Base-by-base conservation (phyloP, 1,140 invertebrate species). In the Ladona fulva region DNA sequence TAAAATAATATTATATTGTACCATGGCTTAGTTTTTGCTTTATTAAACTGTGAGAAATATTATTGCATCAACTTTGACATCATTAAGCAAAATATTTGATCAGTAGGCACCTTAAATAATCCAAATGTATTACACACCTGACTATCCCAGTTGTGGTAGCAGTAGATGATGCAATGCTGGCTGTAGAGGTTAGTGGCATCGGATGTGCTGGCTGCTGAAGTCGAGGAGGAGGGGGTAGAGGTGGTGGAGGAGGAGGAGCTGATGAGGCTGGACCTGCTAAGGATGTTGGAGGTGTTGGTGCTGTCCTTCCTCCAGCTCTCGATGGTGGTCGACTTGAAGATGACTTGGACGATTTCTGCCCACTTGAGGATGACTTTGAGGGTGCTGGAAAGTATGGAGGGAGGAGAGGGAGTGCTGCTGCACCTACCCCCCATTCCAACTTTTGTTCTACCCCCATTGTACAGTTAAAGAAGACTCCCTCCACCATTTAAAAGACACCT, bases 371-470 rank as follows among this genome's bases (percentile, higher is more conserved):
- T 66, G 52, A 66, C 52, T 66, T 66, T 16, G 52, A 66, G 52
- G 52, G 52, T 66, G n/a, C 52, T 66, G 52, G 52, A 66, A 66
- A 66, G 12, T 66, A 66, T 12, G 52, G 52, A 66, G 52, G 52
- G 52, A 66, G 3, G 52, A 66, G 52, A 66, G 52, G 52, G 52
- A 66, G 52, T 66, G 52, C 52, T 66, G 52, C 52, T 66, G 52
- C 52, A 66, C 52, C 52, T 66, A 12, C 52, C 52, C 52, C 52
- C 52, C 52, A 66, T 66, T 66, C 52, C 52, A 22, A 66, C 14
- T 66, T 66, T 66, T 66, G 52, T 66, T 66, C 52, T 66, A 66
- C 52, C 52, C 52, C 52, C 52, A 66, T 66, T 66, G 14, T 66
- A 16, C 52, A 66, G 5, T 66, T 22, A 66, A 19, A 66, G n/a